Conservation (phyloP, 2,888 invertebrate species). For the Sussaba pulchella region DNA sequence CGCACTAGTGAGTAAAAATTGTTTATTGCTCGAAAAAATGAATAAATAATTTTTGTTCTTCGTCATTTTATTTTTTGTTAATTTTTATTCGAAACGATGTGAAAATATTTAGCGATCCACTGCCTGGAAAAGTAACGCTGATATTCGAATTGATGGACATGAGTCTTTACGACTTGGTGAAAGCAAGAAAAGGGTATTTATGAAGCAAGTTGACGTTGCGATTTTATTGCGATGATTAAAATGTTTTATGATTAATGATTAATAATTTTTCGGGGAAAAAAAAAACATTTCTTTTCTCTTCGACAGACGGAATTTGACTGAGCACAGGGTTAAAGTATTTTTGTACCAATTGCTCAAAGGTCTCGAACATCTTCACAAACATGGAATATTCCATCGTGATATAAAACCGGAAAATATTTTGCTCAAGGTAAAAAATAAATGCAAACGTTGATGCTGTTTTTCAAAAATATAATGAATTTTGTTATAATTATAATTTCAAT, state of each 20-base stretch:
- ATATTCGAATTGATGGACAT: conserved; percentile 90
- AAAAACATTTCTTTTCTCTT: conserved; percentile 22
- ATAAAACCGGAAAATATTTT: conserved; percentile 91
- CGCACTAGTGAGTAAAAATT: conserved; percentile 86
- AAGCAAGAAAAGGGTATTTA: conserved; percentile 84
- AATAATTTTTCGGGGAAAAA: not conserved
- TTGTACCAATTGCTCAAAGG: conserved; percentile 88
- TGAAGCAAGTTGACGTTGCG: conserved; percentile 55
- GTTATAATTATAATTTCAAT: too few species aligned
- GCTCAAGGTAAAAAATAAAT: conserved; percentile 84
- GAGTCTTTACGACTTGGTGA: conserved; percentile 88
- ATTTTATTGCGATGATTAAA: not conserved
- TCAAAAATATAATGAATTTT: too few species aligned
- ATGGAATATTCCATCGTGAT: conserved; percentile 88
- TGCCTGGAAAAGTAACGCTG: conserved; percentile 86
- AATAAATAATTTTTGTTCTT: not conserved
- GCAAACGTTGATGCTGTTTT: not conserved
- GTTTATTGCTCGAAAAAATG: not conserved
- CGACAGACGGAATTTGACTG: conserved; percentile 84
- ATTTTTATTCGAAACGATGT: too few species aligned
- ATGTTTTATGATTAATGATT: conserved; percentile 8
- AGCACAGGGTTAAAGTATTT: conserved; percentile 86
- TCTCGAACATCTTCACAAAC: conserved; percentile 87
- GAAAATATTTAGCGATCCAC: conserved; percentile 85
- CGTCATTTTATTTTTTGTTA: too few species aligned